Evolutionary conservation across 1,140 invertebrate genomes (phyloP), one percentile per base, ranked within the genome.

Genomic region (Sinella curviseta): DNA sequence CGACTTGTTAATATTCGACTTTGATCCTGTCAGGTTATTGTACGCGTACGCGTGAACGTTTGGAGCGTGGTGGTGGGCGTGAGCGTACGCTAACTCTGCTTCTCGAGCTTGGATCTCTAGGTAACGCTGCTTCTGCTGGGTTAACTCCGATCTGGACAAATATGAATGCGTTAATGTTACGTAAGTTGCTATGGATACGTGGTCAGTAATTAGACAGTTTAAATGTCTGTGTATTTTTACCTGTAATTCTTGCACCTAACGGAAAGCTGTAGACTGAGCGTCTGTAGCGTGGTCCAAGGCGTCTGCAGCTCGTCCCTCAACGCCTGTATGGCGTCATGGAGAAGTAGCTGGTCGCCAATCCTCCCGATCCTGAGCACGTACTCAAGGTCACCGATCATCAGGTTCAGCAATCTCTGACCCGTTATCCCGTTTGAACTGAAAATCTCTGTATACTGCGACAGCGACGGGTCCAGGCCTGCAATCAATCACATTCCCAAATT

Each of bases 271-370:
- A 8, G 83, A 74, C n/a, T n/a, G 24, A 84, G 54, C 14, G 78
- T 78, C 60, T 84, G 83, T 0, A 82, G 30, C 0, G 83, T 82
- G 14, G 80, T 65, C 57, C 82, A 31, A 8, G 74, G 74, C 28
- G 74, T 75, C 16, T 36, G 14, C 4, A 75, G 24, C 28, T 75
- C 74, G 36, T 36, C 34, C 14, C 74, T 2, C 24, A 75, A 35
- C 35, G 74, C 31, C 36, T 75, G 39, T 16, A 75, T 84, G 1
- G 78, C 83, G 30, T 83, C 81, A 28, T 80, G 75, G 2, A 84
- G 67, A 12, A 84, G 74, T 16, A 84, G 75, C 76, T 84, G 83
- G 55, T 84, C 83, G n/a, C 83, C 83, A 36, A 84, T 79, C 74
- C 78, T 79, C 3, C 74, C 17, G 1, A 84, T 77, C n/a, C 83